Conservation (phyloP, 2,113 vertebrate species). For the Nibea coibor region DNA sequence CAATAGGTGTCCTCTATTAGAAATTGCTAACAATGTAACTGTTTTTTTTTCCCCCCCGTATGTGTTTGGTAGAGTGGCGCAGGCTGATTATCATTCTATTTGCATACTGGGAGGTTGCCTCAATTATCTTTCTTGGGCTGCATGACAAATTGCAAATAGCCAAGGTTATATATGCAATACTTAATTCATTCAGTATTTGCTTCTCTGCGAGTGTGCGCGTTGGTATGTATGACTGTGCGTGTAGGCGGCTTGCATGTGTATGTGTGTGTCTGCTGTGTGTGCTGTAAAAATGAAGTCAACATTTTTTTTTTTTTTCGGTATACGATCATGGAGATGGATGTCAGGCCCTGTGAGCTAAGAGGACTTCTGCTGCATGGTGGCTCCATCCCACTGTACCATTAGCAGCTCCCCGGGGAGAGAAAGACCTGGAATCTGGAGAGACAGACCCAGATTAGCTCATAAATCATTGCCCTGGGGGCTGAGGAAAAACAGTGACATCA, state of each 20-base stretch:
- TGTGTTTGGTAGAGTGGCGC: slow-evolving; percentile 68
- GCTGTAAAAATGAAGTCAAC: slow-evolving; percentile 59
- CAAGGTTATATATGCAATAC: slow-evolving; percentile 71
- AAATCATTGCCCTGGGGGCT: slow-evolving; percentile 87
- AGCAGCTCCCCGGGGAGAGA: slow-evolving; percentile 83
- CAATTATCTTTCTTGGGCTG: slow-evolving; percentile 80
- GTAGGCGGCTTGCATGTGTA: slow-evolving; percentile 15
- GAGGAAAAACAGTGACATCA: slow-evolving; percentile 83
- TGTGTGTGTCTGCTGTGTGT: background rate
- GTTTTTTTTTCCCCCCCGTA: slow-evolving; percentile 58
- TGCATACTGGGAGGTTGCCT: slow-evolving; percentile 80
- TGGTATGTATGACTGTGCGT: slow-evolving; percentile 7
- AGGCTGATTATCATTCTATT: slow-evolving; percentile 81
- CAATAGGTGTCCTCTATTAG: slow-evolving; percentile 85
- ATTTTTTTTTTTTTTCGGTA: slow-evolving; percentile 56
- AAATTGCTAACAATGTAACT: slow-evolving; percentile 82
- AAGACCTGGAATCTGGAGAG: slow-evolving; percentile 82
- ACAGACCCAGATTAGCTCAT: slow-evolving; percentile 92
- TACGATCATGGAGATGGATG: slow-evolving; percentile 78
- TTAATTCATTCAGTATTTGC: slow-evolving; percentile 71
- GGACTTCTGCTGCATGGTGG: slow-evolving; percentile 81
- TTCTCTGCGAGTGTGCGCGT: slow-evolving; percentile 21
- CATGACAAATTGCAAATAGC: slow-evolving; percentile 81
- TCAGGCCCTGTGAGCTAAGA: slow-evolving; percentile 73
- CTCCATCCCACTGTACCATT: slow-evolving; percentile 89